Conservation (phyloP, 2,888 invertebrate species). For the Osedax fenrisi region DNA sequence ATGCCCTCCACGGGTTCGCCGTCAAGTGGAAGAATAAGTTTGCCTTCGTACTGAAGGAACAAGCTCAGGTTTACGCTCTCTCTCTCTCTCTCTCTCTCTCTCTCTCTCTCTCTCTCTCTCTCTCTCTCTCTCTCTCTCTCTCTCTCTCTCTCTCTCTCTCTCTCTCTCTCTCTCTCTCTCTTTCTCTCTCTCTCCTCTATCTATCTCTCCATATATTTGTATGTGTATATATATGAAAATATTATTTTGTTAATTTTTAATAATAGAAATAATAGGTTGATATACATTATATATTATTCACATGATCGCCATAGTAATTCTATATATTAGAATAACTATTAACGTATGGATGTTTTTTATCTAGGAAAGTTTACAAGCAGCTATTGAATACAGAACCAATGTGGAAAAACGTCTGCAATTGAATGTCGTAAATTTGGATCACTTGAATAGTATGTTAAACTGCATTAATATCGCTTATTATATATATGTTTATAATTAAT, state of each 20-base stretch:
- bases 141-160: no score
- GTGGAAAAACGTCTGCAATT: slow-evolving; percentile 45
- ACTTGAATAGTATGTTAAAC: slow-evolving; percentile 43
- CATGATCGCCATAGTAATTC: neutral
- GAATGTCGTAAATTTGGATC: slow-evolving; percentile 47
- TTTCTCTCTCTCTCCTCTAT: no score
- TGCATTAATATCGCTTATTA: neutral
- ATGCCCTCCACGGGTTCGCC: slow-evolving; percentile 49
- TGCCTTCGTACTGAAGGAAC: slow-evolving; percentile 48
- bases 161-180: no score
- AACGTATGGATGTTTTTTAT: slow-evolving; percentile 6
- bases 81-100: no score
- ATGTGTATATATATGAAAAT: no score
- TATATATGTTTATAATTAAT: neutral
- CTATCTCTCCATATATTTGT: no score
- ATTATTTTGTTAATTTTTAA: neutral
- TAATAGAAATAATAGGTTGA: no score
- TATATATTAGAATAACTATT: neutral
- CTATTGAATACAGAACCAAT: slow-evolving; percentile 43
- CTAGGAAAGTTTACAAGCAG: slow-evolving; percentile 47
- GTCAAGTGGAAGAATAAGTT: slow-evolving; percentile 50
- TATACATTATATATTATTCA: neutral
- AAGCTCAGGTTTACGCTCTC: slow-evolving; percentile 51
- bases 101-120: no score
- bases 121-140: no score